A percentile compares a stretch with the other conserved stretches of the same genome.
These are phyloP conservation scores for Rapana venosa DNA, from an alignment of 2,888 invertebrate genomes.

Conservation along the genomic window DNA sequence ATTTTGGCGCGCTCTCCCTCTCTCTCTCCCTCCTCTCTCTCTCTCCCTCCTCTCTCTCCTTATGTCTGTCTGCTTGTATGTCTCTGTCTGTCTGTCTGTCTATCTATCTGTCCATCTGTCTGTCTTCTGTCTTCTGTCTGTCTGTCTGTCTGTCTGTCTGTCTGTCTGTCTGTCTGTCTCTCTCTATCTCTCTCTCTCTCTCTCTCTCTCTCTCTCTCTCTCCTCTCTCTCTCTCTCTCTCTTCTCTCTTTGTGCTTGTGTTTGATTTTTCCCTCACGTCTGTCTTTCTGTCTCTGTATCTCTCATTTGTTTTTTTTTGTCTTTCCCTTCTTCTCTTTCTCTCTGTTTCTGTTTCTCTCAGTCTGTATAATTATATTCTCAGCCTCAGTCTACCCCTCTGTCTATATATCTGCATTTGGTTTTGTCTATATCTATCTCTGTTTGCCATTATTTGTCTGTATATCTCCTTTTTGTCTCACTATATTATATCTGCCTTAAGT, in stretches of 20 bases:
- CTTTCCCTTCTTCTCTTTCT: too few relatives aligned
- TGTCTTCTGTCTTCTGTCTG: neutral
- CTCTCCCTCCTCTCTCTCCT: neutral
- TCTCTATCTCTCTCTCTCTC: neutral
- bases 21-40: too few relatives aligned
- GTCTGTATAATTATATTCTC: neutral
- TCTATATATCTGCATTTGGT: neutral
- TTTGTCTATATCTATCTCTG: too few relatives aligned
- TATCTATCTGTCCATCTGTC: neutral
- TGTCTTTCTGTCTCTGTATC: neutral
- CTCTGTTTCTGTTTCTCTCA: too few relatives aligned
- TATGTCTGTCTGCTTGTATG: neutral
- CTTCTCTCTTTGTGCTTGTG: neutral
- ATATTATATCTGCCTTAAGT: too few relatives aligned
- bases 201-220: conserved; percentile 18
- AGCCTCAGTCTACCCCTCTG: neutral
- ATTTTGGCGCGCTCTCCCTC: too few relatives aligned
- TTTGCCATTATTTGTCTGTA: too few relatives aligned
- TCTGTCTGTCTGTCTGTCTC: neutral
- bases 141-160: neutral
- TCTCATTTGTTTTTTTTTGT: neutral
- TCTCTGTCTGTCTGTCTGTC: neutral
- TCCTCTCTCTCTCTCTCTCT: neutral
- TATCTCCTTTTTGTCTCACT: too few relatives aligned
- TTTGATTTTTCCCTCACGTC: neutral